Evolutionary conservation across 2,888 invertebrate species (phyloP).

Genomic region (Drosophila neutralis): DNA sequence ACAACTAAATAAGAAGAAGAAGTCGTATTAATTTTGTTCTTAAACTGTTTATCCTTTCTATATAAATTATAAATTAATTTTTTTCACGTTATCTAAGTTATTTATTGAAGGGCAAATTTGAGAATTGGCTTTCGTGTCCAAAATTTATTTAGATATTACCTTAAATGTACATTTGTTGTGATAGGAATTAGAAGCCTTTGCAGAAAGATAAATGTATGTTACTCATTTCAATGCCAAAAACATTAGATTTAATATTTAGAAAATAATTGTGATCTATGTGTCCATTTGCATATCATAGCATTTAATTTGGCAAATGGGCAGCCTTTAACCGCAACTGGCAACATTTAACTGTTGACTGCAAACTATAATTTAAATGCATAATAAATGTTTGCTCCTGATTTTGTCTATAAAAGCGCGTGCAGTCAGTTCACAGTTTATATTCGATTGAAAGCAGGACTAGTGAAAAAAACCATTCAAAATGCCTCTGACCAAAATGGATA

Average conservation of each 20-base stretch:
- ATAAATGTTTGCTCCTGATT: slow-evolving; percentile 9
- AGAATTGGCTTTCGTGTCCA: not conserved
- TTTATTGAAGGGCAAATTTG: not conserved
- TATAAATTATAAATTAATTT: not conserved
- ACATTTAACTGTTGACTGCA: slow-evolving; percentile 9
- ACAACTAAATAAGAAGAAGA: not conserved
- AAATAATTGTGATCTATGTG: not conserved
- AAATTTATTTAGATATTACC: not conserved
- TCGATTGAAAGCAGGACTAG: not conserved
- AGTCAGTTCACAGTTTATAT: not conserved
- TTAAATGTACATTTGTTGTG: not conserved
- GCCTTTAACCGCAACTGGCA: not conserved
- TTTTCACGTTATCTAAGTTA: not conserved
- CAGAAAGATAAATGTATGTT: not conserved
- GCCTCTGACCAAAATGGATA: slow-evolving; percentile 51
- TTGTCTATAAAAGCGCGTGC: slow-evolving; percentile 39
- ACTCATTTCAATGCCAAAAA: not conserved
- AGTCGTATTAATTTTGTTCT: not conserved
- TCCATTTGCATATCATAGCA: not conserved
- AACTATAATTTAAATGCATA: slow-evolving; percentile 52
- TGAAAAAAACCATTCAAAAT: slow-evolving; percentile 16
- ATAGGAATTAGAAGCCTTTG: not conserved
- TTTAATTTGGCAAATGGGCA: not conserved
- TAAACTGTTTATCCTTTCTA: not conserved
- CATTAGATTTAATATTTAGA: not conserved